These are phyloP conservation scores for Synodontis membranacea DNA, from an alignment of 2,113 vertebrate species.

Conservation along the genomic window DNA sequence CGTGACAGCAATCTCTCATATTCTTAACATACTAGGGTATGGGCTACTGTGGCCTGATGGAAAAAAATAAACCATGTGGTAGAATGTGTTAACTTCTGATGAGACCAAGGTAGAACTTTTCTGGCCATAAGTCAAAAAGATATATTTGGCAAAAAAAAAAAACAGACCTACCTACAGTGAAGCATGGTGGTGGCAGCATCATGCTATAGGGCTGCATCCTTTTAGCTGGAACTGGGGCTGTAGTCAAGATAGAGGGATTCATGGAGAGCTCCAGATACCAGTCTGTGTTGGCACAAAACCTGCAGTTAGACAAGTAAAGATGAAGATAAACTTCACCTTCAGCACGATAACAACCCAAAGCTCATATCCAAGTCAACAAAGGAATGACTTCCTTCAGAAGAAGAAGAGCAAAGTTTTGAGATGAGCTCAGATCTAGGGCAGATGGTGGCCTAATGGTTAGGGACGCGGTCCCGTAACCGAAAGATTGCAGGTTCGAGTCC, in stretches of 20 bases:
- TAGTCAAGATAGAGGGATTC: too few species aligned
- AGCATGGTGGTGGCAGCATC: neutral
- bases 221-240: neutral
- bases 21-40: too few species aligned
- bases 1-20: too few species aligned
- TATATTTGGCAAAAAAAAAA: neutral
- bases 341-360: neutral
- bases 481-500: too few species aligned
- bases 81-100: neutral
- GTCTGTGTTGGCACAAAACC: neutral
- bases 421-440: neutral
- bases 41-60: too few species aligned
- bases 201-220: neutral
- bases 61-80: neutral
- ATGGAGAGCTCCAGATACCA: too few species aligned
- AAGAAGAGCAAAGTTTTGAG: neutral
- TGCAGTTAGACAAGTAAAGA: neutral
- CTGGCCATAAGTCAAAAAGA: neutral
- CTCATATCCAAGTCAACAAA: neutral
- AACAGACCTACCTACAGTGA: neutral
- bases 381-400: neutral
- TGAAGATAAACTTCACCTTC: neutral
- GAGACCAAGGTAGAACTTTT: neutral
- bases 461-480: too few species aligned
- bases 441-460: too few species aligned